These are phyloP conservation scores for Epizoanthus ramosus DNA, from an alignment of 92 coral and sea anemone genomes.

Conservation along the genomic window DNA sequence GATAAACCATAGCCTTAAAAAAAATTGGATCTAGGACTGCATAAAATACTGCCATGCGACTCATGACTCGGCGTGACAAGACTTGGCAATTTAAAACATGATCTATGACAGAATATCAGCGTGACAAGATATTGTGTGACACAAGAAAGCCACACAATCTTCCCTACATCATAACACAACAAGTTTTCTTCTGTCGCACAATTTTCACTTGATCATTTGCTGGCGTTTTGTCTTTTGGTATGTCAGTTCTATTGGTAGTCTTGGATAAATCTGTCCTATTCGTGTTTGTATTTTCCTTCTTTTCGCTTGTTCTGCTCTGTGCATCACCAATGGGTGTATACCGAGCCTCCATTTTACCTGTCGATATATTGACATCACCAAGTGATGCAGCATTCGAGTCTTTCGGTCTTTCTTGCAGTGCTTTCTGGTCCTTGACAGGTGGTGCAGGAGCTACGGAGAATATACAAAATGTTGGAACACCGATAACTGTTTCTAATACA, in stretches of 20 bases:
- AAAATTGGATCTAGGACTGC: neutral
- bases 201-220: conserved; percentile 42
- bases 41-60: too few relatives aligned
- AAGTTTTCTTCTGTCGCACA: conserved; percentile 71
- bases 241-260: conserved; percentile 5
- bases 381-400: conserved; percentile 51
- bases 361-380: conserved; percentile 63
- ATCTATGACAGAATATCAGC: too few relatives aligned
- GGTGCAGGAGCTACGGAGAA: conserved; percentile 18
- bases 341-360: conserved; percentile 56
- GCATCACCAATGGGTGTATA: conserved; percentile 19
- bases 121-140: neutral
- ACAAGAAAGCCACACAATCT: neutral
- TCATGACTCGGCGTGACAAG: neutral
- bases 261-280: conserved; percentile 25
- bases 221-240: conserved; percentile 12
- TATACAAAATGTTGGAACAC: neutral
- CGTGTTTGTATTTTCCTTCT: neutral
- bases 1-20: neutral
- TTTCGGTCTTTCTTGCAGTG: conserved; percentile 20
- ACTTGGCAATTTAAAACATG: neutral
- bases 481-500: too few relatives aligned
- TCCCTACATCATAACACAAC: conserved; percentile 79
- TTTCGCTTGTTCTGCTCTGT: neutral
- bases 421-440: conserved; percentile 33